These are phyloP conservation scores for Incurvaria masculella DNA, from an alignment of 2,888 invertebrate species.

Conservation along the genomic window DNA sequence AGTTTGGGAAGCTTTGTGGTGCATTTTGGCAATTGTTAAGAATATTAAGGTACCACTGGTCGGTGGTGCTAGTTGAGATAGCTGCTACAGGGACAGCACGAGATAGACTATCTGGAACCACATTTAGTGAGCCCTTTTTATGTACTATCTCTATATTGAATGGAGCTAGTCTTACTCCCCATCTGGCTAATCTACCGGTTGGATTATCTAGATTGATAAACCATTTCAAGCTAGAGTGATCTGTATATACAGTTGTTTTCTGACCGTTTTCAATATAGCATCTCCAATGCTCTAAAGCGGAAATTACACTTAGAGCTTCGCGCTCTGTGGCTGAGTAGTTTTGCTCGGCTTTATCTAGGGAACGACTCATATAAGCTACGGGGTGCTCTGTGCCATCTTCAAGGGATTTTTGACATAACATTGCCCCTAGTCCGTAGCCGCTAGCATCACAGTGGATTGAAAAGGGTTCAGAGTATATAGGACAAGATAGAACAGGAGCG, in stretches of 20 bases:
- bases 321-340: conserved; percentile 14
- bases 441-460: conserved; percentile 13
- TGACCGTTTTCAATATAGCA: conserved; percentile 7
- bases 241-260: conserved; percentile 6
- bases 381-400: conserved; percentile 11
- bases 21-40: background rate
- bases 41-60: background rate
- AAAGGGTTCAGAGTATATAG: conserved; percentile 14
- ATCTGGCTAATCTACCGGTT: conserved; percentile 11
- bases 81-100: background rate
- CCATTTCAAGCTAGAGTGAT: conserved; percentile 10
- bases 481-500: conserved; percentile 2
- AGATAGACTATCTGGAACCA: background rate
- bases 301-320: conserved; percentile 12
- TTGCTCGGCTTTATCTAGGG: conserved; percentile 7
- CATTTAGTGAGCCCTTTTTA: background rate
- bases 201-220: conserved; percentile 10
- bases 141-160: conserved; percentile 11
- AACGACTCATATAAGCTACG: conserved; percentile 11
- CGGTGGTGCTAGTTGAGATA: background rate
- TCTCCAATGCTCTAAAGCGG: conserved; percentile 9
- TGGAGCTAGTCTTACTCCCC: conserved; percentile 9
- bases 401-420: conserved; percentile 11
- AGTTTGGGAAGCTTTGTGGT: background rate
- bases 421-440: conserved; percentile 5